These are phyloP conservation scores for Nemotelus pantherinus DNA, from an alignment of 2,888 invertebrate genomes.

Conservation along the genomic window DNA sequence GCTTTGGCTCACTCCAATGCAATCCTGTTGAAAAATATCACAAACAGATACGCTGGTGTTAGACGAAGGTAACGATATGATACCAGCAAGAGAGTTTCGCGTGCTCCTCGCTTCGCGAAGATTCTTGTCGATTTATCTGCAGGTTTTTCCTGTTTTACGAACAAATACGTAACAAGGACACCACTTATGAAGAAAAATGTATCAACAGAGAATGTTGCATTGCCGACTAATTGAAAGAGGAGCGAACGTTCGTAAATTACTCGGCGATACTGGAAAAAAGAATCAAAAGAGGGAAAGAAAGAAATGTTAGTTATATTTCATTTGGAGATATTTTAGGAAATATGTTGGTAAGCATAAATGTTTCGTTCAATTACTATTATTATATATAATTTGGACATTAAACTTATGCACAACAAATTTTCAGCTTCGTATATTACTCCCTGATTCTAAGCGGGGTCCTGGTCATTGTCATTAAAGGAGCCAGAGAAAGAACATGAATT, in stretches of 20 bases:
- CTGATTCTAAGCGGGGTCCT: too few species aligned
- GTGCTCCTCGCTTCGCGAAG: constrained; percentile 55
- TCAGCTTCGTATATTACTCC: too few species aligned
- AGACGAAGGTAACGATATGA: constrained; percentile 76
- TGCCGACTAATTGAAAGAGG: constrained; percentile 83
- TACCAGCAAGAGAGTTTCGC: constrained; percentile 60
- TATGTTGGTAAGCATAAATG: neutral
- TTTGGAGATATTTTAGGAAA: neutral
- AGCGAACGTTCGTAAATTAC: constrained; percentile 79
- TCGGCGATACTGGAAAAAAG: constrained; percentile 70
- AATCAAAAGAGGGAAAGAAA: constrained; percentile 5
- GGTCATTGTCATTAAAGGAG: too few species aligned
- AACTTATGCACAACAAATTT: too few species aligned
- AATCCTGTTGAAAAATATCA: constrained; percentile 79
- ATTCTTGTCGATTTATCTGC: constrained; percentile 57
- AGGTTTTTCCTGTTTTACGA: constrained; percentile 71
- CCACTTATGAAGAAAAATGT: constrained; percentile 90
- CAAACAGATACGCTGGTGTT: constrained; percentile 84
- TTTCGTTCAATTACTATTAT: neutral
- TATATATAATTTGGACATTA: too few species aligned
- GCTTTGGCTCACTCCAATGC: constrained; percentile 65
- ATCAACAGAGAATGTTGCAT: constrained; percentile 87
- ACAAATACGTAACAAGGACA: constrained; percentile 77
- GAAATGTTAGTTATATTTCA: neutral
- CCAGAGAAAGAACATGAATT: too few species aligned